A percentile compares a stretch with the other conserved stretches of the same genome.
Conservation (phyloP, 2,113 vertebrate species). For the Microcebus ravelobensis region DNA sequence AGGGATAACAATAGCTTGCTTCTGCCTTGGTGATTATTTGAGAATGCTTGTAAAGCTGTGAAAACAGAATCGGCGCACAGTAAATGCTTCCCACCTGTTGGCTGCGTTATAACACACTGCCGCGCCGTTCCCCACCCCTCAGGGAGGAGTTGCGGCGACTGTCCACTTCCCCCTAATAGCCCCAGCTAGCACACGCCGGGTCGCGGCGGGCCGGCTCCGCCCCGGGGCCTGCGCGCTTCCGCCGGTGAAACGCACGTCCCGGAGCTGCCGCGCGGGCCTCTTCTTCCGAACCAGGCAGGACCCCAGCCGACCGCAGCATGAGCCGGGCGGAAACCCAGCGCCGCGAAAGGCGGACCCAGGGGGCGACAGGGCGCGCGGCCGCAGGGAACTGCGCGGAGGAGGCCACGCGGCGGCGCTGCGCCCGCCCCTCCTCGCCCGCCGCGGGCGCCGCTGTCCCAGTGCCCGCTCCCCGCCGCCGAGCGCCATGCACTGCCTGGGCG, state of each 20-base stretch:
- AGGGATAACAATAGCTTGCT: not conserved
- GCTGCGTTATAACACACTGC: fast-evolving
- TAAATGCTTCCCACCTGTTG: not conserved
- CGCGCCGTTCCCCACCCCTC: no score
- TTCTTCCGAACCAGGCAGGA: not conserved
- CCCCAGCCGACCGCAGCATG: fast-evolving
- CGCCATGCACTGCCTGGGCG: conserved; percentile 75
- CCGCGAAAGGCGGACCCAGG: not conserved
- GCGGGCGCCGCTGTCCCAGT: not conserved
- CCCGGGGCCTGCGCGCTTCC: not conserved
- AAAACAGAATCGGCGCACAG: not conserved
- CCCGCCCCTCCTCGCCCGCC: not conserved
- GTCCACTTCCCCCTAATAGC: not conserved
- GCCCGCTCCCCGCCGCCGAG: not conserved
- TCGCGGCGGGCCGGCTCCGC: not conserved
- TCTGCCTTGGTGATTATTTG: no score
- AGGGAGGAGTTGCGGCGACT: not conserved
- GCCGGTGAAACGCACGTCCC: fast-evolving
- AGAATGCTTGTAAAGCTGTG: not conserved
- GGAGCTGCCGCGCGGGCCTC: no score
- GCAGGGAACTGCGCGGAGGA: not conserved
- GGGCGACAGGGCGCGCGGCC: not conserved
- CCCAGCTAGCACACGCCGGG: not conserved
- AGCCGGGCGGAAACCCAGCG: not conserved
- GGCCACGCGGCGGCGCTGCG: conserved; percentile 27